Percentiles rank a stretch among this genome's conserved stretches.
phyloP scores from a whole-genome alignment of 2,888 invertebrate genomes.

The Stictocephala bisonia region DNA sequence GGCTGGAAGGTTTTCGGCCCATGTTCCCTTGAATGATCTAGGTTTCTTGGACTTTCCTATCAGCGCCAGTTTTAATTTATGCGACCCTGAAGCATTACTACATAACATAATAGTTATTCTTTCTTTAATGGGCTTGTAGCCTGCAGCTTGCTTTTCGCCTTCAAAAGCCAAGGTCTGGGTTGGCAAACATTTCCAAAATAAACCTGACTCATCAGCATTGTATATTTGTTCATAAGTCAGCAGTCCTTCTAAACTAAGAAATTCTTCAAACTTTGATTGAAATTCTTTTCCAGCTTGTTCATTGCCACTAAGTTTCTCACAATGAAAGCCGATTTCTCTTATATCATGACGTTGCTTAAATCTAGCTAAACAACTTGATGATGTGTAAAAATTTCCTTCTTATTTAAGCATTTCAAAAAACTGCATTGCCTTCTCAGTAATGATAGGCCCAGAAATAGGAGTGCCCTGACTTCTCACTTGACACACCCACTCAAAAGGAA shows the following conservation, averaged over 20 bases:
- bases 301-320: slow-evolving; percentile 1
- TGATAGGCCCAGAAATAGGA: too few species aligned
- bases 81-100: neutral
- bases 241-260: neutral
- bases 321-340: neutral
- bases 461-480: too few species aligned
- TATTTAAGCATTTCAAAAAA: slow-evolving; percentile 3
- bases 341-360: slow-evolving; percentile 25
- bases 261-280: neutral
- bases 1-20: slow-evolving; percentile 40
- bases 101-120: slow-evolving; percentile 14
- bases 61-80: neutral
- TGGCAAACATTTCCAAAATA: slow-evolving; percentile 40
- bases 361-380: neutral
- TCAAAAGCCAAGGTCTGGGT: slow-evolving; percentile 31
- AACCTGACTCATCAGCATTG: slow-evolving; percentile 32
- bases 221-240: neutral
- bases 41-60: slow-evolving; percentile 25
- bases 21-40: slow-evolving; percentile 19
- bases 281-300: neutral
- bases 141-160: neutral
- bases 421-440: neutral
- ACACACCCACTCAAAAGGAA: too few species aligned
- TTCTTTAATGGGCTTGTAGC: slow-evolving; percentile 15
- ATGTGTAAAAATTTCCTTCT: slow-evolving; percentile 5